Base-by-base conservation (phyloP, 2,113 vertebrate genomes). In the Gyps fulvus region DNA sequence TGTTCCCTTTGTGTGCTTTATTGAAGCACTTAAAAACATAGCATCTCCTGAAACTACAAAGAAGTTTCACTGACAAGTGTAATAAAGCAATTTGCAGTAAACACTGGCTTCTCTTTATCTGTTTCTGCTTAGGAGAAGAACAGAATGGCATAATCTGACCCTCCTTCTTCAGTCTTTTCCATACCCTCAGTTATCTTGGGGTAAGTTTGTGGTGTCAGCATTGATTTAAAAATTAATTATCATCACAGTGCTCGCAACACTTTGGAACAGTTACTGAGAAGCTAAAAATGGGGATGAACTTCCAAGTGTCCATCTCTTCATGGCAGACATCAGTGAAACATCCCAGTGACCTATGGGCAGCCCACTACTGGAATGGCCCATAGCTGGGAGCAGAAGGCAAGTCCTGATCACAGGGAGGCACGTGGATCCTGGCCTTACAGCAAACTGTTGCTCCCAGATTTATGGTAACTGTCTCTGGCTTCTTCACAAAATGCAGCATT, bases 341-440 rank as follows among this genome's bases (percentile, higher is more conserved):
- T 25, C 29, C 19, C 74, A 23, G 40, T 19, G 16, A 26, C 6
- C 66, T 18, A 6, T 7, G 34, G 61, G 66, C 55, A 82, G 29
- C 29, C 23, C 23, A 4, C 5, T 21, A 10, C 67, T 69, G 69
- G 42, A 58, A 47, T 17, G 27, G 27, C 3, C 40, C 52, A 15
- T 3, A 32, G 27, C 8, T 6, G 11, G 19, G 11, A 15, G 26
- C 32, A 61, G 20, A 85, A 82, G 13, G 11, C 29, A 58, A 61
- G 17, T 38, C 10, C 40, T 73, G 36, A 13, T 23, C 26, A 20
- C 38, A 5, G 0, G 1, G n/a, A 91, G 4, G 6, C 11, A 10
- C 0, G 0, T 21, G 34, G 42, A 55, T 45, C 31, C 42, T 80
- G 34, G 22, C 19, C 29, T 63, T 38, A 9, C 20, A 66, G 13